A percentile compares a stretch with the other conserved stretches of the same genome.
These are phyloP conservation scores for Brachycybe producta DNA, from an alignment of 2,888 invertebrate genomes.

Conservation along the genomic window DNA sequence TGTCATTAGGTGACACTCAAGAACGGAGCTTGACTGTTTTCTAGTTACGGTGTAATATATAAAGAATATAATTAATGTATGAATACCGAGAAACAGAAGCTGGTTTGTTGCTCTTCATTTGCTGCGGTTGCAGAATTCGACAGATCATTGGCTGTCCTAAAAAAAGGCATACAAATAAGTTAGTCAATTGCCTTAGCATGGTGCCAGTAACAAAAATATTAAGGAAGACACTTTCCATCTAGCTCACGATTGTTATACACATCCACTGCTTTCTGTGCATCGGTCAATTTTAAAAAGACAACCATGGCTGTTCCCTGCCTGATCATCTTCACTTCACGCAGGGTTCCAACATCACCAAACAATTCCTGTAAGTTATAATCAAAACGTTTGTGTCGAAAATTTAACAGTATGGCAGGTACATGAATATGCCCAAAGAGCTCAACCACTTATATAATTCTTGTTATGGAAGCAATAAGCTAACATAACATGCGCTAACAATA, in stretches of 20 bases:
- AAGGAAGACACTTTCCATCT: neutral
- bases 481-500: no score
- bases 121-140: neutral
- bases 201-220: neutral
- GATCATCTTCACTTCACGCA: neutral
- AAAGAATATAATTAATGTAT: neutral
- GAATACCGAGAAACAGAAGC: neutral
- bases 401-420: no score
- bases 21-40: neutral
- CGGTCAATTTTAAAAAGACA: neutral
- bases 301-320: neutral
- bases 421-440: no score
- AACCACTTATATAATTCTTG: no score
- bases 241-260: neutral
- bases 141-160: conserved; percentile 4
- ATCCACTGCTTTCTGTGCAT: neutral
- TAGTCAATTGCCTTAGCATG: neutral
- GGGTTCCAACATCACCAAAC: neutral
- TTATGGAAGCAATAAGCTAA: no score
- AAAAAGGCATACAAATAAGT: neutral
- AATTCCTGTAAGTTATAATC: neutral
- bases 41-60: neutral
- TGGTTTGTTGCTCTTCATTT: neutral
- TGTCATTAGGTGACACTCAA: neutral
- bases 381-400: no score